Base-by-base conservation (phyloP, 2,797 vertebrate species). In the Mormyrops attenuatus region DNA sequence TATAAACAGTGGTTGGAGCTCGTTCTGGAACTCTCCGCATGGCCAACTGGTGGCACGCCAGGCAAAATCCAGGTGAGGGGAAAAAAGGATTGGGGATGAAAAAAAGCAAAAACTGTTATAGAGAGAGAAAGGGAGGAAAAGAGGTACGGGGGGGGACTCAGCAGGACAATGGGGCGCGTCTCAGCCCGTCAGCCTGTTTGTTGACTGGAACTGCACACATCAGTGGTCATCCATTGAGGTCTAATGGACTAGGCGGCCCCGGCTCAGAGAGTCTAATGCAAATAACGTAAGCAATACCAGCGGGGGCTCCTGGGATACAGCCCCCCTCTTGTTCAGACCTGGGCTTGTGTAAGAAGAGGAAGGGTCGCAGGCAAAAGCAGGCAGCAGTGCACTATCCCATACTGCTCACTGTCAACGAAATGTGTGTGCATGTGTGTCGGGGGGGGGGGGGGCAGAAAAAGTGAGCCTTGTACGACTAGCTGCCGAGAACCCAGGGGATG, bases 241-340 rank as follows among this genome's bases (percentile, higher is more conserved):
- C 89, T 91, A 91, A 92, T 92, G 92, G 91, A 89, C 91, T 89
- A 92, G 90, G 90, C 88, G 92, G 91, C 90, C 84, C 34, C 53
- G 5, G 47, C 63, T 87, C 90, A 89, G 89, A 90, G 91, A 50
- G n/a, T 30, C 88, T 44, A 86, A 90, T 90, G 90, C 90, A 87
- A 90, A 90, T 90, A 55, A 89, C 41, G 90, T 90, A 90, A 90
- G 85, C 69, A 89, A 90, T 90, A 90, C 84, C 82, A 50, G 34
- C 84, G 5, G 63, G 38, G 26, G 38, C 49, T 87, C 63, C 34
- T 49, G 90, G 85, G 88, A 89, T 89, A 90, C 90, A 86, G 82
- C 11, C 90, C 41, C 50, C 7, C 26, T 47, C 57, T 73, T 89
- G 44, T 87, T 90, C 84, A 38, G 66, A 77, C 60, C 52, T 66